Percentiles rank a stretch among this genome's conserved stretches.
Evolutionary conservation across 2,888 invertebrate species (phyloP).

Genomic region (Protonemura montana): DNA sequence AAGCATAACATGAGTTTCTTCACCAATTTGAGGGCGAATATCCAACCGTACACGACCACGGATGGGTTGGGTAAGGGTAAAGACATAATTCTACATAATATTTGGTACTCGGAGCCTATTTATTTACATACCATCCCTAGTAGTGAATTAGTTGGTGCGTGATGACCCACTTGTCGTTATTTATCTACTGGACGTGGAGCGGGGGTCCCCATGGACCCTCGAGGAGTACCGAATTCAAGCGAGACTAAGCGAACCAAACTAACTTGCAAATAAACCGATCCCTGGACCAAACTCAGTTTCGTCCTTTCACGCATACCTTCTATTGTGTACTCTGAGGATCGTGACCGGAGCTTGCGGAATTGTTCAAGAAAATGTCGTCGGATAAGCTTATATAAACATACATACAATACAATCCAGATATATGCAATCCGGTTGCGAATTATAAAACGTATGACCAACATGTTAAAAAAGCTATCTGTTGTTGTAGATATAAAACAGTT

Average conservation of each 20-base stretch:
- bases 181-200: background rate
- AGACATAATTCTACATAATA: background rate
- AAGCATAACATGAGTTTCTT: too few relatives aligned
- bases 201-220: background rate
- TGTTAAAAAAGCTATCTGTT: too few relatives aligned
- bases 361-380: background rate
- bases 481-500: too few relatives aligned
- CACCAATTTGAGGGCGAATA: too few relatives aligned
- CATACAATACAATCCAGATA: too few relatives aligned
- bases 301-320: background rate
- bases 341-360: background rate
- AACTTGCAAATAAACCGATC: constrained; percentile 5
- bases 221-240: background rate
- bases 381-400: too few relatives aligned
- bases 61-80: background rate
- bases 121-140: background rate
- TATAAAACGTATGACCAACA: too few relatives aligned
- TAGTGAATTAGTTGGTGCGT: constrained; percentile 7
- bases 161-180: constrained; percentile 1
- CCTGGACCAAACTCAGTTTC: background rate
- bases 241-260: background rate
- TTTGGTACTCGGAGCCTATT: background rate
- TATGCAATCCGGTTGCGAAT: too few relatives aligned
- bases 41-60: background rate
- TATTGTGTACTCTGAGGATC: background rate